Evolutionary conservation across 2,113 vertebrate species (phyloP).

Genomic region (Sceloporus undulatus): DNA sequence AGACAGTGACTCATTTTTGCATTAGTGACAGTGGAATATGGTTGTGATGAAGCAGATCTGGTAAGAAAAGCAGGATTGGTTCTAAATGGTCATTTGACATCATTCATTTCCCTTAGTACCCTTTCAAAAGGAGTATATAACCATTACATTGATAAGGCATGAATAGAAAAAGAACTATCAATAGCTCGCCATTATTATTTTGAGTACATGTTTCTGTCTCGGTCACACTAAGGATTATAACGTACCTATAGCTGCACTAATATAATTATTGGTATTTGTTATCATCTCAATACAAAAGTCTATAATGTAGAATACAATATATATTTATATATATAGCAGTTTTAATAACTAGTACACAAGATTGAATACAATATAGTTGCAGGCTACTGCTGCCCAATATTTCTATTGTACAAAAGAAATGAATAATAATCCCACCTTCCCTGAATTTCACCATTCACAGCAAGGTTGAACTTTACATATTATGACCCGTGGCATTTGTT

Average conservation of each 20-base stretch:
- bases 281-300: slow-evolving; percentile 66
- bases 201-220: slow-evolving; percentile 66
- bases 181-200: slow-evolving; percentile 73
- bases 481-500: accelerated
- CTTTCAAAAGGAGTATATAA: slow-evolving; percentile 65
- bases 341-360: slow-evolving; percentile 71
- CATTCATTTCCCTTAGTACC: slow-evolving; percentile 37
- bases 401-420: slow-evolving; percentile 18
- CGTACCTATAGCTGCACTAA: slow-evolving; percentile 68
- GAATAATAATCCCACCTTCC: slow-evolving; percentile 31
- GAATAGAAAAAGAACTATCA: slow-evolving; percentile 76
- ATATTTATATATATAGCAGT: slow-evolving; percentile 47
- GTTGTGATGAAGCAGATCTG: background rate
- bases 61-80: slow-evolving; percentile 54
- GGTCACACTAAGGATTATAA: slow-evolving; percentile 68
- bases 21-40: background rate
- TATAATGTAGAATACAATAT: slow-evolving; percentile 64
- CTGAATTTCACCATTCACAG: slow-evolving; percentile 47
- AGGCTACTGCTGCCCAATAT: slow-evolving; percentile 50
- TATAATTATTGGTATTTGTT: slow-evolving; percentile 44
- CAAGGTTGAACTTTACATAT: slow-evolving; percentile 24
- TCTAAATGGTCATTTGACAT: slow-evolving; percentile 43
- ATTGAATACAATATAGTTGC: slow-evolving; percentile 67
- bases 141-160: slow-evolving; percentile 79
- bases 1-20: too few relatives aligned